Conservation (phyloP, 2,888 invertebrate genomes). For the Drosophila birchii region DNA sequence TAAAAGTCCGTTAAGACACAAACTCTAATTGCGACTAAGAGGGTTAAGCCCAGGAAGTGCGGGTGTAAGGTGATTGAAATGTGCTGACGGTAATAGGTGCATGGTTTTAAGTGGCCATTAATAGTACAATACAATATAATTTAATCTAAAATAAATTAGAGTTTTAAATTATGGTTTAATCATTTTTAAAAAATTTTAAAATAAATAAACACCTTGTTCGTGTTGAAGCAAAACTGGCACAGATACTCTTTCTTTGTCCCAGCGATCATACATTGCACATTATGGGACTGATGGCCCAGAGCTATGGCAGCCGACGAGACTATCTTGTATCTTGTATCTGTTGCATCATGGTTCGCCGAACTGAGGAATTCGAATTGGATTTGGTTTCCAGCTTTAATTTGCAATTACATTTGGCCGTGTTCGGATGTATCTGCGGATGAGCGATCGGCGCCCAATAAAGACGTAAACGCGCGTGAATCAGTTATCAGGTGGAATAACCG, state of each 20-base stretch:
- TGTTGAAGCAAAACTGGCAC: not conserved
- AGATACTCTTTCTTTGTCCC: not conserved
- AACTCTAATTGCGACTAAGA: not conserved
- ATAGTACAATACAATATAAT: too few species aligned
- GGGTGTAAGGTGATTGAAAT: not conserved
- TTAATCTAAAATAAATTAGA: not conserved
- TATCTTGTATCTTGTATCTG: not conserved
- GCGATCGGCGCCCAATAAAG: conserved; percentile 12
- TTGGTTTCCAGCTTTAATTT: conserved; percentile 19
- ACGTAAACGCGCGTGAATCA: conserved; percentile 21
- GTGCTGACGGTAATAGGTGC: too few species aligned
- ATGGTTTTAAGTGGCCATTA: too few species aligned
- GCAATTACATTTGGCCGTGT: conserved; percentile 33
- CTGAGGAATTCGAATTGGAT: conserved; percentile 11
- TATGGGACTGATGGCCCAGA: not conserved
- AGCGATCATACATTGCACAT: not conserved
- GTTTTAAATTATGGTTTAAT: not conserved
- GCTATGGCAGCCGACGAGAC: conserved; percentile 1
- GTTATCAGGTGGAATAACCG: conserved; percentile 33
- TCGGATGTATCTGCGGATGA: conserved; percentile 35
- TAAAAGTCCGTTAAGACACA: not conserved
- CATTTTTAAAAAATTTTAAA: accelerated
- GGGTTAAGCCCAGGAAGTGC: not conserved
- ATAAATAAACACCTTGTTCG: not conserved
- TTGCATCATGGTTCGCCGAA: not conserved